phyloP scores from a whole-genome alignment of 2,888 invertebrate species.

The Theristus sp. region DNA sequence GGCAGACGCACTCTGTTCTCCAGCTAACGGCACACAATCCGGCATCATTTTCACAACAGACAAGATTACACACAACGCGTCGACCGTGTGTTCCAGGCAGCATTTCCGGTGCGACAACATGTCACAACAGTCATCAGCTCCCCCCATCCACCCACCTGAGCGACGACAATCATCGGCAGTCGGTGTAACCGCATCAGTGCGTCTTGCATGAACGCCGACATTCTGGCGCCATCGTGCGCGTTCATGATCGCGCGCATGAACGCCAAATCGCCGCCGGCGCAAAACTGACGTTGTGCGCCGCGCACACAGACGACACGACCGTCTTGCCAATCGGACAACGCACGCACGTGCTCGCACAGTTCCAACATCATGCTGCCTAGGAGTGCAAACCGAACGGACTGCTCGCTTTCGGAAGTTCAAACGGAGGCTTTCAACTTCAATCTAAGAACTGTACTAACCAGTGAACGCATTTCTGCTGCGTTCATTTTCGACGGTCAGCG shows the following conservation, averaged over 20 bases:
- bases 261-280: slow-evolving; percentile 39
- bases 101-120: too few relatives aligned
- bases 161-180: slow-evolving; percentile 37
- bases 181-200: slow-evolving; percentile 24
- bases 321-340: slow-evolving; percentile 34
- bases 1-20: too few relatives aligned
- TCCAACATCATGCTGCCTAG: slow-evolving; percentile 40
- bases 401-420: too few relatives aligned
- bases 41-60: too few relatives aligned
- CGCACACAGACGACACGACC: slow-evolving; percentile 36
- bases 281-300: slow-evolving; percentile 36
- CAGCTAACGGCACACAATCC: too few relatives aligned
- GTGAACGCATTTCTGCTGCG: slow-evolving; percentile 36
- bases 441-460: slow-evolving; percentile 25
- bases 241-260: slow-evolving; percentile 27
- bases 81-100: too few relatives aligned
- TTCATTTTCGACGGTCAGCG: slow-evolving; percentile 32
- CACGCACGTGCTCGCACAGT: slow-evolving; percentile 30
- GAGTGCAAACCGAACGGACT: too few relatives aligned
- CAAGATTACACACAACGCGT: too few relatives aligned
- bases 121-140: too few relatives aligned
- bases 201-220: slow-evolving; percentile 37
- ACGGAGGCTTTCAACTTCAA: slow-evolving; percentile 1
- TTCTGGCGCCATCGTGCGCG: slow-evolving; percentile 29
- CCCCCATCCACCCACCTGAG: slow-evolving; percentile 33